Evolutionary conservation across 2,888 invertebrate species (phyloP).

Genomic region (Cephus sareptanus): DNA sequence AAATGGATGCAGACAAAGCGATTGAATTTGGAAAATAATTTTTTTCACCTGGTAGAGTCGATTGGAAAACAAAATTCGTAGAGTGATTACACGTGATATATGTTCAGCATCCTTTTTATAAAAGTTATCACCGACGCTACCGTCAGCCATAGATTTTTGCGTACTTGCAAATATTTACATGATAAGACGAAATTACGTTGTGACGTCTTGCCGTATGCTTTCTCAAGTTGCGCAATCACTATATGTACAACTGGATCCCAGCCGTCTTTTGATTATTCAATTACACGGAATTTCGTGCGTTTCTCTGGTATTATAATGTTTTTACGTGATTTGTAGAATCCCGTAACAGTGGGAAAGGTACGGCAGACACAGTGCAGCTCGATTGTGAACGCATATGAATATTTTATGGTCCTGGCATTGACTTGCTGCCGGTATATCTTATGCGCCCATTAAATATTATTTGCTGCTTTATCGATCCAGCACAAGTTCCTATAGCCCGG

Average conservation of each 20-base stretch:
- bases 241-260: not conserved
- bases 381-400: not conserved
- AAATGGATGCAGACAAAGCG: not conserved
- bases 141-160: not conserved
- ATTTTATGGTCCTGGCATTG: not conserved
- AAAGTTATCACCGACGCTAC: not conserved
- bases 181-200: not conserved
- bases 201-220: not conserved
- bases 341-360: not conserved
- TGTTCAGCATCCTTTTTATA: not conserved
- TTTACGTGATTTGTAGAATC: not conserved
- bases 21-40: not conserved
- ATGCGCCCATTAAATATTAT: not conserved
- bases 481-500: not conserved
- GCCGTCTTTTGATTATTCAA: not conserved
- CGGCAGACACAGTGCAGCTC: not conserved
- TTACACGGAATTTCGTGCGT: not conserved
- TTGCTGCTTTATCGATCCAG: not conserved
- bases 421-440: not conserved
- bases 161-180: not conserved
- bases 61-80: not conserved
- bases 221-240: not conserved
- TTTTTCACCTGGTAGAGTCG: not conserved
- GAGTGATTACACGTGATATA: not conserved
- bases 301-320: not conserved